These are phyloP conservation scores for Bovichtus variegatus DNA, from an alignment of 2,797 vertebrate species.

Conservation along the genomic window DNA sequence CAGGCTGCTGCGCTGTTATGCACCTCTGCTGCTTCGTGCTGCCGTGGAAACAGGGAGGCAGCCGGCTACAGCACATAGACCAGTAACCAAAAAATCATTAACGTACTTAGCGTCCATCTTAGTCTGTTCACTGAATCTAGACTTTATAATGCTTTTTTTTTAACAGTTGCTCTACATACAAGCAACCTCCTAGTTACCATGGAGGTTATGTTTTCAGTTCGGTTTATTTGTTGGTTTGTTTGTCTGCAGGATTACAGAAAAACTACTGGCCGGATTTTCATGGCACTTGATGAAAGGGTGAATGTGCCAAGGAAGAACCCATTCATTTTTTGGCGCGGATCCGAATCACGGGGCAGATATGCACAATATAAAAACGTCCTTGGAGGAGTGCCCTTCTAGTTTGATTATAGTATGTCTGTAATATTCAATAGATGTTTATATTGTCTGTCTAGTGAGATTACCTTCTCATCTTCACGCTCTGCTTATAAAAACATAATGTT, in stretches of 20 bases:
- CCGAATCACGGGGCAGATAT: too few relatives aligned
- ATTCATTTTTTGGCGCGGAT: too few relatives aligned
- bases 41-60: conserved; percentile 72
- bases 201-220: too few relatives aligned
- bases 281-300: too few relatives aligned
- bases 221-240: too few relatives aligned
- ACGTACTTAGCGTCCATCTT: neutral
- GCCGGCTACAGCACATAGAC: conserved; percentile 39
- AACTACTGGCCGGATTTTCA: too few relatives aligned
- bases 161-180: neutral
- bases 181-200: too few relatives aligned
- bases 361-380: too few relatives aligned
- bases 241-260: too few relatives aligned
- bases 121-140: neutral
- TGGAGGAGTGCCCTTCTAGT: too few relatives aligned
- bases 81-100: conserved; percentile 33
- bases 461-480: neutral
- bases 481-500: neutral
- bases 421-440: neutral
- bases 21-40: conserved; percentile 56
- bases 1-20: conserved; percentile 70
- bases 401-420: neutral
- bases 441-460: neutral
- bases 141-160: conserved; percentile 14
- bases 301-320: too few relatives aligned